A percentile compares a stretch with the other conserved stretches of the same genome.
Evolutionary conservation across 2,888 invertebrate species (phyloP).

Genomic region (Drosophila siamana): DNA sequence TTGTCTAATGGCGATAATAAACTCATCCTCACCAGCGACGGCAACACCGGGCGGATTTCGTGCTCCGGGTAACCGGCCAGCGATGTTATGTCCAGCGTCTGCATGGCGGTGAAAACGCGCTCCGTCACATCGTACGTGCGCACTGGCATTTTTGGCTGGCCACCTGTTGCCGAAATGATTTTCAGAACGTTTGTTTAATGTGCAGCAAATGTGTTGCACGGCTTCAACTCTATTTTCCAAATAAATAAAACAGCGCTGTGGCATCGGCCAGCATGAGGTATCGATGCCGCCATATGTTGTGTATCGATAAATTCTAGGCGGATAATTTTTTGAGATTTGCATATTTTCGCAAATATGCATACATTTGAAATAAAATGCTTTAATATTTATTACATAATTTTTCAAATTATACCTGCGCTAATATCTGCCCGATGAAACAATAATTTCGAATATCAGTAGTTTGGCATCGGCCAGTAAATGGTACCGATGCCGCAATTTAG

Average conservation of each 20-base stretch:
- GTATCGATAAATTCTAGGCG: too few relatives aligned
- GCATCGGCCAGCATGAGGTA: background rate
- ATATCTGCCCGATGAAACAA: too few relatives aligned
- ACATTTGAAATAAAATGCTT: too few relatives aligned
- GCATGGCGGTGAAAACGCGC: conserved; percentile 88
- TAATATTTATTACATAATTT: too few relatives aligned
- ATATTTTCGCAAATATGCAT: too few relatives aligned
- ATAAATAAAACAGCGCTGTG: background rate
- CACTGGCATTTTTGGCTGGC: conserved; percentile 41
- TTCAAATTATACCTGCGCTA: too few relatives aligned
- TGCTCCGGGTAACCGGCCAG: conserved; percentile 90
- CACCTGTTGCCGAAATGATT: conserved; percentile 39
- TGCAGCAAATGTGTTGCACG: conserved; percentile 6
- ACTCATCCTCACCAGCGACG: conserved; percentile 97
- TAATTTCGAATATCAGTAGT: too few relatives aligned
- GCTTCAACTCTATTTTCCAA: background rate
- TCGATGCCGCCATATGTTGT: too few relatives aligned
- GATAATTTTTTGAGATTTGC: too few relatives aligned
- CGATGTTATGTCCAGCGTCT: conserved; percentile 92
- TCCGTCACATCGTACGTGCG: conserved; percentile 75
- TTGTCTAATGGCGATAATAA: conserved; percentile 93
- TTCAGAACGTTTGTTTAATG: background rate
- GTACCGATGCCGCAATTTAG: background rate
- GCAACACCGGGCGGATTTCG: conserved; percentile 95
- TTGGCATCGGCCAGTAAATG: too few relatives aligned